Evolutionary conservation across 2,888 invertebrate genomes (phyloP), one percentile per base, ranked within the genome.

Genomic region (Andrena chrysosceles): DNA sequence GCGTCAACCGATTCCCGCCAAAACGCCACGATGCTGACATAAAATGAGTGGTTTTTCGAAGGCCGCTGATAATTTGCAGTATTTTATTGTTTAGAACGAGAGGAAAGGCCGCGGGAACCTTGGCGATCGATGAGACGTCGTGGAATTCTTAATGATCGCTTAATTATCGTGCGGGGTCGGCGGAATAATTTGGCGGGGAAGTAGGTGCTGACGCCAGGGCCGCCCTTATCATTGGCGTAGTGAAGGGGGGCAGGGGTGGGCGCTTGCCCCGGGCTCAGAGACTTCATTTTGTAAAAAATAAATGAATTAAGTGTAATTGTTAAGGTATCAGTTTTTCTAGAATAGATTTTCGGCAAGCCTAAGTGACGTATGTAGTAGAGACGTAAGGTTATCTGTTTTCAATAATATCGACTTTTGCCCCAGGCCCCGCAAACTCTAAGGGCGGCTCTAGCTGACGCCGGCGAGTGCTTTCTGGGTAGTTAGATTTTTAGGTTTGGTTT

Each of bases 1-100:
- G 78, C 85, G 85, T 78, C 78, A 83, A 86, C 88, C 62, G 78
- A 83, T 91, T 91, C 90, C 90, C 90, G 90, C 90, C 90, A 91
- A 90, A 91, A 91, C 86, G 84, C 83, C 78, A 68, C 16, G 49
- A 72, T 35, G 10, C 23, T 59, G 42, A 62, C 20, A 35, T 49
- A 6, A n/a, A 71, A 67, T 80, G 8, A 49, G 2, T 54, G 42
- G 42, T 5, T 42, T 16, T 42, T 16, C 16, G 4, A 16, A 42
- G 3, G 5, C 16, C 23, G n/a, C 20, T 4, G 6, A 13, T 13
- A 23, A 35, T 59, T 49, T 13, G 0, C 16, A 42, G 1, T 20
- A 8, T 23, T 26, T 13, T 29, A 52, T 23, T 16, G 5, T 48
- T 7, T 2, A 0, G 0, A 2, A 13, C 5, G 2, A 6, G 13